phyloP scores from a whole-genome alignment of 1,140 invertebrate genomes.

The Lasaia peninsularis region DNA sequence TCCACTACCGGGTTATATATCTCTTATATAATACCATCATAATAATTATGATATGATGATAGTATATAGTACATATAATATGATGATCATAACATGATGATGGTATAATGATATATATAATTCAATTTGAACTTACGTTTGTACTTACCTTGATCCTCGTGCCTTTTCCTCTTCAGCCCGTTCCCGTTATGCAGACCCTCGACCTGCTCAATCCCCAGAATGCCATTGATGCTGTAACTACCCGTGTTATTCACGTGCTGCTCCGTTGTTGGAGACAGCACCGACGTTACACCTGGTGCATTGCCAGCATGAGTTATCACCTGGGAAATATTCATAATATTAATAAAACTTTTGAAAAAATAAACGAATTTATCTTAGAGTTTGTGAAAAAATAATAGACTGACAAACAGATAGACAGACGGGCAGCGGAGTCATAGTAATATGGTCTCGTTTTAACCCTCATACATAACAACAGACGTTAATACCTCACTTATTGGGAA shows the following conservation, averaged over 20 bases:
- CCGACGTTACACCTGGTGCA: constrained; percentile 74
- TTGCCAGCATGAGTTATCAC: constrained; percentile 81
- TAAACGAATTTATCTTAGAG: too few relatives aligned
- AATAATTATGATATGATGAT: too few relatives aligned
- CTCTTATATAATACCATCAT: too few relatives aligned
- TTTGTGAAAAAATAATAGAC: too few relatives aligned
- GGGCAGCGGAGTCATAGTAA: too few relatives aligned
- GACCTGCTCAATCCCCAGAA: constrained; percentile 90
- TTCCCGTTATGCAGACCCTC: constrained; percentile 59
- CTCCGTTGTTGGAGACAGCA: constrained; percentile 77
- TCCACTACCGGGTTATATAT: too few relatives aligned
- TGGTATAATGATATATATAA: constrained; percentile 4
- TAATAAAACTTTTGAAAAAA: too few relatives aligned
- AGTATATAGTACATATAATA: too few relatives aligned
- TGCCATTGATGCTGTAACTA: constrained; percentile 97
- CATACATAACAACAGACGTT: too few relatives aligned
- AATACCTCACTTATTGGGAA: too few relatives aligned
- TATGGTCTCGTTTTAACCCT: too few relatives aligned
- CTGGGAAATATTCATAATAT: constrained; percentile 25
- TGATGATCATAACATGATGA: not conserved
- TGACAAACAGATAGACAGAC: too few relatives aligned
- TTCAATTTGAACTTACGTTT: not conserved
- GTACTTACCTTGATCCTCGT: constrained; percentile 69
- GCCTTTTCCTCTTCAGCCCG: constrained; percentile 67
- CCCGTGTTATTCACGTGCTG: constrained; percentile 78